Conservation (phyloP, 1,140 invertebrate genomes). For the Triops longicaudatus region DNA sequence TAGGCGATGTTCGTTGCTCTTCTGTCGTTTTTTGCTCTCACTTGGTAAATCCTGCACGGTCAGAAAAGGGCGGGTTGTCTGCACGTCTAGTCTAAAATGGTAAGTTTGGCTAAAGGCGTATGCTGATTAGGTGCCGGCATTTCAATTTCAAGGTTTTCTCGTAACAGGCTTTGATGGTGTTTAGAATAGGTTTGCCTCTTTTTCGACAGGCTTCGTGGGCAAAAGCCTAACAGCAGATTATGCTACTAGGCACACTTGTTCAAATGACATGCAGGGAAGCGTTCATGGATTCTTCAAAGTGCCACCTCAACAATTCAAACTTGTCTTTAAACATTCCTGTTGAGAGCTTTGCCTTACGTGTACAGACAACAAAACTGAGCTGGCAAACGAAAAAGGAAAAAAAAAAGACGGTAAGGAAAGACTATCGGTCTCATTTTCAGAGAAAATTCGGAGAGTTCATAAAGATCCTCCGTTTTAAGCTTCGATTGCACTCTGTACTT, state of each 20-base stretch:
- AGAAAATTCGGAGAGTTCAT: too few species aligned
- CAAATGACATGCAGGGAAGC: neutral
- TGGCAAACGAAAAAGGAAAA: too few species aligned
- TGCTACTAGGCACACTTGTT: neutral
- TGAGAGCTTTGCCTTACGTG: too few species aligned
- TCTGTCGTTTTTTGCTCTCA: neutral
- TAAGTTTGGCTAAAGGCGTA: neutral
- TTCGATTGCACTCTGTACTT: too few species aligned
- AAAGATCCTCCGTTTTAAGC: too few species aligned
- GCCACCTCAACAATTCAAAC: neutral
- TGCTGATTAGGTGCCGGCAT: neutral
- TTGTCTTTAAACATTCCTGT: too few species aligned
- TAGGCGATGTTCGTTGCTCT: neutral
- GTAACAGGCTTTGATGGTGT: neutral
- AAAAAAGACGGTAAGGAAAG: too few species aligned
- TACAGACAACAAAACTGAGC: too few species aligned
- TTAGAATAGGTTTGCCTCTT: neutral
- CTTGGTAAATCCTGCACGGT: neutral
- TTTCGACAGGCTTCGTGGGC: neutral
- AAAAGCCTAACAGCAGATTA: neutral
- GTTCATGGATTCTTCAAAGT: neutral
- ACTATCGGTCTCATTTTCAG: too few species aligned
- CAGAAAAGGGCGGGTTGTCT: neutral
- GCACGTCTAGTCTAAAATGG: neutral
- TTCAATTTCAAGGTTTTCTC: constrained; percentile 3